Evolutionary conservation across 2,888 invertebrate species (phyloP).

Genomic region (Agriotes lineatus): DNA sequence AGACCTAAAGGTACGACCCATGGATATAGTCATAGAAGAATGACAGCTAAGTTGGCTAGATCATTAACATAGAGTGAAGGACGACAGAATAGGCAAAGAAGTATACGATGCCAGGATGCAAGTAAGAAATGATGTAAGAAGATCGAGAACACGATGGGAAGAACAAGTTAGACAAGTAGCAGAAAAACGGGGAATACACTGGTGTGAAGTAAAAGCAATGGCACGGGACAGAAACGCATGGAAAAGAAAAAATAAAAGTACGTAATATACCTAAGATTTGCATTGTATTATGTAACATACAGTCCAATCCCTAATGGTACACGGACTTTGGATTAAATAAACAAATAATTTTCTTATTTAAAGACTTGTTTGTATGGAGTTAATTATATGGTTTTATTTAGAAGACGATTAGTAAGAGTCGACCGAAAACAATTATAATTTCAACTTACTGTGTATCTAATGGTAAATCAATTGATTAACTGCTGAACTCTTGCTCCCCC

Average conservation of each 20-base stretch:
- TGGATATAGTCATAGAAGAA: slow-evolving; percentile 27
- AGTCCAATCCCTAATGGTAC: too few relatives aligned
- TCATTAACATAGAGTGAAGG: slow-evolving; percentile 12
- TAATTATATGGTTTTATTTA: too few relatives aligned
- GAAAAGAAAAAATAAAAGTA: slow-evolving; percentile 2
- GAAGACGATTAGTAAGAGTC: too few relatives aligned
- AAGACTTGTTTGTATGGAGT: too few relatives aligned
- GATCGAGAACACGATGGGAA: slow-evolving; percentile 13
- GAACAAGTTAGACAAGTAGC: slow-evolving; percentile 16
- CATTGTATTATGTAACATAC: too few relatives aligned
- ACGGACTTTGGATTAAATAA: too few relatives aligned
- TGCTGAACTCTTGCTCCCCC: too few relatives aligned
- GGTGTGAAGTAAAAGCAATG: slow-evolving; percentile 10
- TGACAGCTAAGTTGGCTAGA: slow-evolving; percentile 15
- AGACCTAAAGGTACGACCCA: slow-evolving; percentile 46
- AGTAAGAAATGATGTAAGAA: slow-evolving; percentile 9
- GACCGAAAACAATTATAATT: too few relatives aligned
- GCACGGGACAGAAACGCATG: slow-evolving; percentile 14
- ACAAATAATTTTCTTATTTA: too few relatives aligned
- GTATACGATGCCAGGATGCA: slow-evolving; percentile 15
- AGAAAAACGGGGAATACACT: slow-evolving; percentile 17
- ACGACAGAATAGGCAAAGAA: slow-evolving; percentile 2
- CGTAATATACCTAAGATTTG: too few relatives aligned
- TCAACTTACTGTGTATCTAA: too few relatives aligned
- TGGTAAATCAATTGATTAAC: too few relatives aligned